phyloP scores from a whole-genome alignment of 2,888 invertebrate genomes.

The Sinelater perroti region DNA sequence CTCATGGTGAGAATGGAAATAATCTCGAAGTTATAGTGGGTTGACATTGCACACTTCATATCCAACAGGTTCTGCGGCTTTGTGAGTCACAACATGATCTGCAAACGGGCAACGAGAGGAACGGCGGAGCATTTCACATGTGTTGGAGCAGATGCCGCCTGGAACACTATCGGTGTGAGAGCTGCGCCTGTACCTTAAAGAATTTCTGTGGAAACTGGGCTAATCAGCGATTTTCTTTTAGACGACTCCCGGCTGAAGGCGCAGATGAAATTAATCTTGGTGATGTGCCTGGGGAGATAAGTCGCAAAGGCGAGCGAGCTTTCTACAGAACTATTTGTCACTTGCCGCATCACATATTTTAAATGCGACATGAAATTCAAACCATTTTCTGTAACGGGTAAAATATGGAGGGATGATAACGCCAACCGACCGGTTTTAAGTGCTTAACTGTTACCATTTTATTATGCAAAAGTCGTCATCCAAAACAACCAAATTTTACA shows the following conservation, averaged over 20 bases:
- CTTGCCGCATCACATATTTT: no score
- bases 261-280: neutral
- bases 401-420: no score
- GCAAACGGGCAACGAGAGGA: conserved; percentile 22
- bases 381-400: no score
- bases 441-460: no score
- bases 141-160: conserved; percentile 7
- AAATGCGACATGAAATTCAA: no score
- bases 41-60: conserved; percentile 34
- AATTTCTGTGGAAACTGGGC: neutral
- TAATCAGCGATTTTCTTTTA: no score
- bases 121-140: conserved; percentile 9
- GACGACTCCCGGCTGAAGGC: neutral
- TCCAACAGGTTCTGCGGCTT: conserved; percentile 35
- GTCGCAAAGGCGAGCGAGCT: no score
- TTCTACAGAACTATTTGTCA: no score
- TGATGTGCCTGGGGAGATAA: neutral
- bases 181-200: neutral
- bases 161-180: no score
- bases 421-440: no score
- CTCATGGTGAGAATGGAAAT: conserved; percentile 31
- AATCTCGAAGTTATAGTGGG: conserved; percentile 34
- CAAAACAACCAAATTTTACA: no score
- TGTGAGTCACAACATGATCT: conserved; percentile 36
- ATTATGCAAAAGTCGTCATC: no score